phyloP scores from a whole-genome alignment of 2,797 vertebrate species.

The Diglossa cyanea region DNA sequence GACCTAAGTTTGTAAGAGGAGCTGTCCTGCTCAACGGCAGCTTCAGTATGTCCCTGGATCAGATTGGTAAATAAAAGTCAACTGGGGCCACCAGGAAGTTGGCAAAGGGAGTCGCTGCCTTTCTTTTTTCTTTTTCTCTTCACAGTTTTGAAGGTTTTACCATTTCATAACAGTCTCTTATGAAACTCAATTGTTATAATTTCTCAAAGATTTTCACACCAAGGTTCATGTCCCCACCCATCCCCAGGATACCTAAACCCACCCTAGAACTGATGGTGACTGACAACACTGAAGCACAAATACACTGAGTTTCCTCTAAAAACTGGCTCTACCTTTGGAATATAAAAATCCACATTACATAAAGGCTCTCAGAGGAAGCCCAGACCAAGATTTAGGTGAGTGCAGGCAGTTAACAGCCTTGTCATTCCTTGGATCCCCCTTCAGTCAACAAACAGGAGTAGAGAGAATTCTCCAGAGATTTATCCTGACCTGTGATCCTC shows the following conservation, averaged over 20 bases:
- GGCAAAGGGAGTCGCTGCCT: background rate
- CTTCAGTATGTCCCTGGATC: background rate
- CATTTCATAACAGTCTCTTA: background rate
- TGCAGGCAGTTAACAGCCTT: background rate
- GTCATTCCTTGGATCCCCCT: background rate
- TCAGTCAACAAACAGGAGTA: background rate
- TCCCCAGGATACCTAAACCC: background rate
- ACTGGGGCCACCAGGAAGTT: background rate
- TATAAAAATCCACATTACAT: background rate
- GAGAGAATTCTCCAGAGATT: background rate
- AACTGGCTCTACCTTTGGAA: background rate
- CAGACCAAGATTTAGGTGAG: background rate
- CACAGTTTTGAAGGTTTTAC: background rate
- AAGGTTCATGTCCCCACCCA: background rate
- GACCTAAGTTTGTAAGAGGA: background rate
- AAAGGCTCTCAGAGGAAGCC: background rate
- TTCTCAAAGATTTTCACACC: background rate
- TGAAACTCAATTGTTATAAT: background rate
- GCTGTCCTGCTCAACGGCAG: background rate
- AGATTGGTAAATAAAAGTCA: background rate
- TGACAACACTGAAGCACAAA: background rate
- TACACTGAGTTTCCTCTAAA: background rate
- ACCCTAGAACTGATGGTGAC: background rate
- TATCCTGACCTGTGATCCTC: background rate
- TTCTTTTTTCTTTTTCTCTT: background rate